Base-by-base conservation (phyloP, 1,140 invertebrate species). In the Ladona fulva region DNA sequence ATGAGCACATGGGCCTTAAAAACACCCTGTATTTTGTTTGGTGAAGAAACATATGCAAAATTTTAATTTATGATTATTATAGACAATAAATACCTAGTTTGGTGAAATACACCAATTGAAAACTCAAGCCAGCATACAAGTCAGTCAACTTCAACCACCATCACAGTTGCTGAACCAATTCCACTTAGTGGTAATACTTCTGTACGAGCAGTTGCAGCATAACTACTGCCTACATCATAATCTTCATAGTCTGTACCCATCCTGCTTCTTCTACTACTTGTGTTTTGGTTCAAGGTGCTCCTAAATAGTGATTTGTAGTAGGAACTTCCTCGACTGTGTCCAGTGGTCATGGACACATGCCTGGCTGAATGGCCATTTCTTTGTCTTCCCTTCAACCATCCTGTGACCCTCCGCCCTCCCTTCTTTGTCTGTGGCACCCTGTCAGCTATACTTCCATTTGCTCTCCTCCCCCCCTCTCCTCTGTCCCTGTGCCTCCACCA, bases 141-240 rank as follows among this genome's bases (percentile, higher is more conserved):
- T 66, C n/a, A 66, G n/a, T 66, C 52, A 66, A 66, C 52, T 19
- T 66, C 52, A 66, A 66, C 52, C 52, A 66, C 52, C 52, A 66
- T 66, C n/a, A 66, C n/a, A 19, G 52, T 66, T 19, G 52, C 52
- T 66, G 52, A 66, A 12, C 52, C 52, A 22, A 66, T 16, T 22
- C 52, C n/a, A 66, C 52, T 66, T 22, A 66, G n/a, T 16, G 52
- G 52, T 16, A 66, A 22, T 3, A 66, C 52, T 66, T 66, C 52
- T 66, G 52, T 66, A 19, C 52, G 52, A 66, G 52, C 52, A 19
- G 52, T 66, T 22, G 52, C 52, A 66, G 52, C 52, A 66, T 66
- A 66, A 66, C 52, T 66, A 12, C 52, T 66, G 14, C 52, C 52
- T 19, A 66, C 52, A 5, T 66, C 52, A 66, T 19, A 66, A 66